These are phyloP conservation scores for Polydrusus cervinus DNA, from an alignment of 2,888 invertebrate species.

Conservation along the genomic window DNA sequence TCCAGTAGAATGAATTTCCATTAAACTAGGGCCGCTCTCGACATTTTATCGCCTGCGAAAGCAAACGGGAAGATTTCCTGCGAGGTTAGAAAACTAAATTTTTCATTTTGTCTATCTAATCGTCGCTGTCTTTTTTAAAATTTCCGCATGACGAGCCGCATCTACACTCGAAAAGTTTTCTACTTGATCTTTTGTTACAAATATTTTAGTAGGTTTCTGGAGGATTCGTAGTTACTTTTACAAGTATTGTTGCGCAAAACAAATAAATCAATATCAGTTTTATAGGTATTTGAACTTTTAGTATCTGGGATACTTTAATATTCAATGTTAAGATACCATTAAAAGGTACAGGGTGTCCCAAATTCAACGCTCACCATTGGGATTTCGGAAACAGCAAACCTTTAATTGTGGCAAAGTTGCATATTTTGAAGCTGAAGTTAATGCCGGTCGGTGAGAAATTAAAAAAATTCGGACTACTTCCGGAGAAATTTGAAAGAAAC, in stretches of 20 bases:
- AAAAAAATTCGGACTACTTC: no score
- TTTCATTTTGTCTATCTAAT: conserved; percentile 39
- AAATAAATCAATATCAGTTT: not conserved
- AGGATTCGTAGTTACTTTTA: not conserved
- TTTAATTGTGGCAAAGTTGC: no score
- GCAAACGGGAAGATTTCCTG: conserved; percentile 32
- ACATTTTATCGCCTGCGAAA: conserved; percentile 18
- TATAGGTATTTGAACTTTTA: not conserved
- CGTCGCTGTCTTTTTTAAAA: conserved; percentile 20
- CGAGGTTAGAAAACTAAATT: conserved; percentile 26
- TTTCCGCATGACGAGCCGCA: conserved; percentile 3
- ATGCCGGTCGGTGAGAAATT: no score
- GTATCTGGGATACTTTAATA: no score
- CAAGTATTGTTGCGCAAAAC: not conserved
- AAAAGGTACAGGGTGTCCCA: no score
- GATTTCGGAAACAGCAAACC: no score
- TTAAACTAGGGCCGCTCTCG: conserved; percentile 14
- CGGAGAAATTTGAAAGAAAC: no score
- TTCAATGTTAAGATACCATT: no score
- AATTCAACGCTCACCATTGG: no score
- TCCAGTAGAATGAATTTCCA: conserved; percentile 19
- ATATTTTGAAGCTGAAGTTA: no score
- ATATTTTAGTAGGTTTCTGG: conserved; percentile 2
- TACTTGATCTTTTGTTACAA: not conserved
- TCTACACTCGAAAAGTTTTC: conserved; percentile 1